Base-by-base conservation (phyloP, 2,888 invertebrate genomes). In the Platerodrilus igneus region DNA sequence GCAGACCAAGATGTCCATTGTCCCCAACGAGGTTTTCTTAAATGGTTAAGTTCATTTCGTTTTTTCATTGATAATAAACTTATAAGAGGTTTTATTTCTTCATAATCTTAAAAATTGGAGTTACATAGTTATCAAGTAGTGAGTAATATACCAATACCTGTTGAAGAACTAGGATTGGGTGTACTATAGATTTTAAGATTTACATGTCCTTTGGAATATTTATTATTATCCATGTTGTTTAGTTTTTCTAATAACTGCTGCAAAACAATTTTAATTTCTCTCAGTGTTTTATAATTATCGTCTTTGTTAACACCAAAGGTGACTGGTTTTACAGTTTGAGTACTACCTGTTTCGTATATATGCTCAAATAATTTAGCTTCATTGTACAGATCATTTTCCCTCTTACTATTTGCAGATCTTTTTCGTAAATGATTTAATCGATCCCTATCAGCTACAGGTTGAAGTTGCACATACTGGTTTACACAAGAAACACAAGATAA, bases 1-100 rank as follows among this genome's bases (percentile, higher is more conserved):
- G 72, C 64, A n/a, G 76, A 73, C 78, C 78, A 81, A 9, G 68
- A 58, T 3, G 72, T 72, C 80, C 80, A 81, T 21, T 62, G 58
- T 17, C 63, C 66, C 72, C 72, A 73, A 38, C 61, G 62, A 3
- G 50, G 41, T 19, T 43, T 36, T 21, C 33, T 45, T 5, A n/a
- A 9, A 7, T n/a, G 7, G 6, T 13, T 8, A 28, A 3, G 15
- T 4, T 28, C 8, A 14, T 14, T 8, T 17, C 15, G 15, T 8
- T n/a, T n/a, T n/a, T n/a, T n/a, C n/a, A n/a, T n/a, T n/a, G n/a
- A n/a, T n/a, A n/a, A n/a, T n/a, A n/a, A n/a, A n/a, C n/a, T n/a
- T n/a, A n/a, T n/a, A n/a, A n/a, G n/a, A n/a, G n/a, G n/a, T n/a
- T n/a, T n/a, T n/a, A n/a, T n/a, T n/a, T n/a, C n/a, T n/a, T n/a